Evolutionary conservation across 2,113 vertebrate genomes (phyloP).

Genomic region (Euleptes europaea): DNA sequence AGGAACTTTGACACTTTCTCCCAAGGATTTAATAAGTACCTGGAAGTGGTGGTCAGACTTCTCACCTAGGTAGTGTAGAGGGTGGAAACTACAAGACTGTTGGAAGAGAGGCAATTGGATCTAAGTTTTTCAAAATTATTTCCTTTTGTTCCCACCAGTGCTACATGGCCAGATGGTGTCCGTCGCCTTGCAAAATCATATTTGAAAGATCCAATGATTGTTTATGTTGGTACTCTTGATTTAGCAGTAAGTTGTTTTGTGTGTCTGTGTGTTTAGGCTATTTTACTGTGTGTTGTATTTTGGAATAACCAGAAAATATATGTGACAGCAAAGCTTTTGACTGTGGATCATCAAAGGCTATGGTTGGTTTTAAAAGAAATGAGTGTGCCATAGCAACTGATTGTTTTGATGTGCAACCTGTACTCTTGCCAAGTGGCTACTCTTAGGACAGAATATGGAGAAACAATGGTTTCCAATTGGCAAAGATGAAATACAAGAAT

Average conservation of each 20-base stretch:
- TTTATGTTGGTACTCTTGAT: slow-evolving; percentile 94
- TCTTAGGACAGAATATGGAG: no score
- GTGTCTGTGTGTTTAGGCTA: background rate
- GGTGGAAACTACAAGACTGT: background rate
- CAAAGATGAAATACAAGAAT: no score
- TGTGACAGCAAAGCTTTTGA: background rate
- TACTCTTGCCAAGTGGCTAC: no score
- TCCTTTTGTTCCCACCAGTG: slow-evolving; percentile 74
- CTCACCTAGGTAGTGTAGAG: background rate
- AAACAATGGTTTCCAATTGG: no score
- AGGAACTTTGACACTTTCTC: no score
- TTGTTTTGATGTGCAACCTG: no score
- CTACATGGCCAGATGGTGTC: slow-evolving; percentile 93
- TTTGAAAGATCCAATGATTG: slow-evolving; percentile 94
- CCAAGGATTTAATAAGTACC: no score
- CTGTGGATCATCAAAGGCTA: no score
- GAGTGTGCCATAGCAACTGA: no score
- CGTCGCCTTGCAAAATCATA: slow-evolving; percentile 90
- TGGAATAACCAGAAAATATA: background rate
- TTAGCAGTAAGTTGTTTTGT: slow-evolving; percentile 83
- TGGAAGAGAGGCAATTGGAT: background rate
- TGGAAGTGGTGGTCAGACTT: background rate
- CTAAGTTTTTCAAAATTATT: background rate
- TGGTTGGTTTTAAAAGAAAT: no score
- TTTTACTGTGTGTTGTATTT: background rate